Evolutionary conservation across 2,113 vertebrate species (phyloP).

Genomic region (Condylura cristata): DNA sequence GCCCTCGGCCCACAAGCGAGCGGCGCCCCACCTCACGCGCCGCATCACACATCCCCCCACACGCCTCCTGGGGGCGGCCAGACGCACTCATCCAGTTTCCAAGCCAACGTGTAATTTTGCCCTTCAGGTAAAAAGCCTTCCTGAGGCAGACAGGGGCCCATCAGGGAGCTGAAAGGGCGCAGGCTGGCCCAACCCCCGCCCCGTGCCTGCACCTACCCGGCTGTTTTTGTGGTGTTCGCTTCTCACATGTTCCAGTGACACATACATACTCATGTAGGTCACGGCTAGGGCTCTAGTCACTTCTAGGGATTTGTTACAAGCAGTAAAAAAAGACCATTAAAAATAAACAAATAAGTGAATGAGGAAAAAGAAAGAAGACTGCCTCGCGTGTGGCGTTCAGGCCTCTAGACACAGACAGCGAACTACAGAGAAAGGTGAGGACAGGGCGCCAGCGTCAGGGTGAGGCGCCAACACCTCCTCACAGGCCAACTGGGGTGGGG

Average conservation of each 20-base stretch:
- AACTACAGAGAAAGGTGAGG: not conserved
- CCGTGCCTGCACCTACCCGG: no score
- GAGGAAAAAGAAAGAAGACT: no score
- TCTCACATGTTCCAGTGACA: not conserved
- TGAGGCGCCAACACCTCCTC: not conserved
- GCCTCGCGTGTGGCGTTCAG: not conserved
- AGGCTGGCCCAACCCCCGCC: no score
- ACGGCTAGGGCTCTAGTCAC: not conserved
- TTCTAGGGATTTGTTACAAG: not conserved
- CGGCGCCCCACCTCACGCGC: fast-evolving
- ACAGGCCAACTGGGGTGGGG: not conserved
- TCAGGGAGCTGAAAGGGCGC: not conserved
- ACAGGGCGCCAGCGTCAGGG: not conserved
- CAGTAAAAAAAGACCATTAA: not conserved
- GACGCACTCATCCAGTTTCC: not conserved
- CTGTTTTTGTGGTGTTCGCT: not conserved
- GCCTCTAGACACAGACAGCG: no score
- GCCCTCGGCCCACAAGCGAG: not conserved
- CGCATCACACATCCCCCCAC: fast-evolving
- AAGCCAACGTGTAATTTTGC: not conserved
- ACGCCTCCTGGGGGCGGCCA: not conserved
- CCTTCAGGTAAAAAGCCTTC: not conserved
- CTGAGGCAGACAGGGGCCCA: not conserved
- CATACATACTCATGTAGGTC: no score
- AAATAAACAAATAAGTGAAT: no score